phyloP scores from a whole-genome alignment of 2,797 vertebrate species.

The Phaenicophaeus curvirostris region DNA sequence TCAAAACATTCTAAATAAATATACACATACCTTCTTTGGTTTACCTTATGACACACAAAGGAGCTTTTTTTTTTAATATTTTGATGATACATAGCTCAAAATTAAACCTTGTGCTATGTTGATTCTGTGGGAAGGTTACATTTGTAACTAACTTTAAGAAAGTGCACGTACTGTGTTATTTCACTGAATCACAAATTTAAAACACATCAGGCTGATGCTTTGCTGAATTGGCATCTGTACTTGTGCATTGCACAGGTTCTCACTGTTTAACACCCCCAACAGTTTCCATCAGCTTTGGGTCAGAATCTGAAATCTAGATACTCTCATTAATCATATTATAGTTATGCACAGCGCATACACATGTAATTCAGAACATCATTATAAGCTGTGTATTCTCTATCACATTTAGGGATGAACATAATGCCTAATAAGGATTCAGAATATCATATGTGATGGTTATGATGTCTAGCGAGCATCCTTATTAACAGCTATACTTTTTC shows the following conservation, averaged over 20 bases:
- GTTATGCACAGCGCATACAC: background rate
- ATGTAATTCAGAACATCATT: background rate
- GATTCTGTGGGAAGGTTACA: background rate
- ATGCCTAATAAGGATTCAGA: background rate
- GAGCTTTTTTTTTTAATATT: background rate
- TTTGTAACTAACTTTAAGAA: background rate
- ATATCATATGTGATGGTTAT: background rate
- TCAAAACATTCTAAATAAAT: background rate
- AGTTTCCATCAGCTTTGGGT: background rate
- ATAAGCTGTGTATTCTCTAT: background rate
- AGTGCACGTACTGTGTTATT: accelerated
- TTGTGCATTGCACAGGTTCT: background rate
- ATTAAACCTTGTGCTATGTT: background rate
- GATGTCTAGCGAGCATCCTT: background rate
- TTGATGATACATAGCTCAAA: background rate
- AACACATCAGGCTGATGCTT: background rate
- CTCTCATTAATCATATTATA: background rate
- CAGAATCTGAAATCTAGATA: background rate
- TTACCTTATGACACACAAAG: background rate
- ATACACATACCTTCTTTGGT: background rate
- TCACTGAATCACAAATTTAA: background rate
- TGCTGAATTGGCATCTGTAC: background rate
- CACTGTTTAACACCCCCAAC: background rate
- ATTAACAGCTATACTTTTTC: background rate
- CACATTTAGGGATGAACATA: background rate